Evolutionary conservation across 53 echinoderm and acorn worm genomes (phyloP).

Genomic region (Pentamera pediparva): DNA sequence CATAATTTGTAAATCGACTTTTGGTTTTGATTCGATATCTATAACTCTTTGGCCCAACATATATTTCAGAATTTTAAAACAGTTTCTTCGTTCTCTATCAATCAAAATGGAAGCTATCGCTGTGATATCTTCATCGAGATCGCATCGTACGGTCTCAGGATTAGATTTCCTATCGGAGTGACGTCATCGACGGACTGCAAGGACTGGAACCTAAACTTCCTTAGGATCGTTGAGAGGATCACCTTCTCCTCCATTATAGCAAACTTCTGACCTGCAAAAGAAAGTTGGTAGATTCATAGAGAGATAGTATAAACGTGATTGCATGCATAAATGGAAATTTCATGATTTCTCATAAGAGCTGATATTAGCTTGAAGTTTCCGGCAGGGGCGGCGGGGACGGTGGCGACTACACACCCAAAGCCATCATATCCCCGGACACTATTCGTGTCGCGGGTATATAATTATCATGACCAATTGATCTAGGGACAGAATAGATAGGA

Average conservation of each 20-base stretch:
- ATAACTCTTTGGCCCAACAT: no score
- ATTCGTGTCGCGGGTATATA: no score
- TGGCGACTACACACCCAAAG: no score
- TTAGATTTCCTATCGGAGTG: constrained; percentile 61
- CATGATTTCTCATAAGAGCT: background rate
- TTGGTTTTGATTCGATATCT: no score
- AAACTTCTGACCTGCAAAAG: constrained; percentile 79
- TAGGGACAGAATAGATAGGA: no score
- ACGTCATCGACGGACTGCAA: constrained; percentile 59
- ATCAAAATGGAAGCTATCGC: no score
- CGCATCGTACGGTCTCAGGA: constrained; percentile 66
- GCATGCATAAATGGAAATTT: background rate
- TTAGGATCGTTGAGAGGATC: constrained; percentile 58
- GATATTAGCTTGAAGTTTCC: background rate
- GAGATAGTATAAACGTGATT: background rate
- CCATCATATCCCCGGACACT: no score
- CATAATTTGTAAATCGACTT: no score
- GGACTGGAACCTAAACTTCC: constrained; percentile 55
- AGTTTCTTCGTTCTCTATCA: no score
- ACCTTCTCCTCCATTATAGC: constrained; percentile 92
- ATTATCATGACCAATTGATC: no score
- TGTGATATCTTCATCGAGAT: constrained; percentile 55
- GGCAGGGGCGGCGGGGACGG: background rate
- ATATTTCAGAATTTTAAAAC: no score
- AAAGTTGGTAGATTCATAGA: background rate